Base-by-base conservation (phyloP, 1,140 invertebrate genomes). In the Hyles euphorbiae region DNA sequence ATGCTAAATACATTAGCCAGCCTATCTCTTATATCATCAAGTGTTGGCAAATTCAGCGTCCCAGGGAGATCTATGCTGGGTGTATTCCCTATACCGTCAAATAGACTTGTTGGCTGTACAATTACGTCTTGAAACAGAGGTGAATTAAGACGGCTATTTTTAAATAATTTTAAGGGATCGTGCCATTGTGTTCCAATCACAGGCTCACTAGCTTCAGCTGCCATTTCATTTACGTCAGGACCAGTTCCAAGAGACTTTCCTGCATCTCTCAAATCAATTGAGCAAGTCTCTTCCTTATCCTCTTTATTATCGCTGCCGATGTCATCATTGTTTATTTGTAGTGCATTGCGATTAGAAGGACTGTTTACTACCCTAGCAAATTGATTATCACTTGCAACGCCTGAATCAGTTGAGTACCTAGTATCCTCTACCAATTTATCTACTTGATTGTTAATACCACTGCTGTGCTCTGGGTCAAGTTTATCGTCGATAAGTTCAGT, bases 161-260 rank as follows among this genome's bases (percentile, higher is more conserved):
- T 52, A 6, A 58, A 60, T 53, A 58, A 34, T 55, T 54, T 11
- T 22, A 61, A 60, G 9, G 46, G 50, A 34, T 61, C 58, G 10
- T 32, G 43, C 56, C 53, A 34, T 32, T 47, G 53, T 64, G 12
- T 48, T 52, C 50, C 53, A n/a, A 47, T 22, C 52, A 70, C 5
- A 52, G 60, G 36, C 32, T 74, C 63, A 68, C 76, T 78, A 9
- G 68, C 70, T 65, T 70, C 66, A 10, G 52, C 56, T 32, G 12
- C 46, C 66, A 72, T 70, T 67, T 77, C 71, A 49, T 54, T 65
- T 5, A 64, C 22, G 45, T 56, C 33, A 33, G 11, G 32, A 12
- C 36, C 36, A 8, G 22, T 44, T 12, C 32, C 12, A 34, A 53
- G 36, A 11, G 36, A 40, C 8, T 40, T 40, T 40, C 5, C 5